Evolutionary conservation across 37 sponge, comb jelly and placozoan genomes (phyloP), one percentile per base, ranked within the genome.

Genomic region (Haliclona indistincta): DNA sequence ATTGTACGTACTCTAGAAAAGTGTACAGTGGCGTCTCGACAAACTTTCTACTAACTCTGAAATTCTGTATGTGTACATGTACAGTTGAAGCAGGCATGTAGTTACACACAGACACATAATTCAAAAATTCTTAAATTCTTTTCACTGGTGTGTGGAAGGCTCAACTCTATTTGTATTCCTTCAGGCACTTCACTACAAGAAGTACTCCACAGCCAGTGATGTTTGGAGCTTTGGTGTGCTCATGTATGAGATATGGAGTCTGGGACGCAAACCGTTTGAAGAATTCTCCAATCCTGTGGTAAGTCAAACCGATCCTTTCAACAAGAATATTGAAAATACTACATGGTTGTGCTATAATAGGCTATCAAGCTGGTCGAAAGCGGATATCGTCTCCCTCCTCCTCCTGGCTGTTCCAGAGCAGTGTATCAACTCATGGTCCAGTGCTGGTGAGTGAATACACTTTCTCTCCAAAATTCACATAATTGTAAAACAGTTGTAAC

Each of bases 201-300:
- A 68, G 39, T 79, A 69, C 40, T 56, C 71, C 6, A 2, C 42
- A 41, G 23, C 58, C 58, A 79, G 70, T 79, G 80, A 79, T 69
- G 80, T 79, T 40, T 79, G 80, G 80, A 69, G 80, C 54, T 79
- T 44, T 56, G 80, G 80, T 19, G 69, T 51, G 22, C 22, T 79
- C 4, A 43, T 79, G 80, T 79, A 54, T 79, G 80, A 79, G 62
- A 79, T 79, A 41, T 79, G 80, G 80, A 70, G 63, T 19, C 22
- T 79, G 42, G 80, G 80, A 25, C 63, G 65, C 34, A 79, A 79
- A 28, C 80, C 80, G 4, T 79, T 70, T 54, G 43, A 38, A 43
- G 25, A 20, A 26, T 28, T 69, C 35, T 35, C 60, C 17, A 43
- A 40, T 23, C 60, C n/a, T 8, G 56, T 69, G 63, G 70, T 69